Evolutionary conservation across 2,113 vertebrate genomes (phyloP), one percentile per base, ranked within the genome.

Genomic region (Piaya cayana): DNA sequence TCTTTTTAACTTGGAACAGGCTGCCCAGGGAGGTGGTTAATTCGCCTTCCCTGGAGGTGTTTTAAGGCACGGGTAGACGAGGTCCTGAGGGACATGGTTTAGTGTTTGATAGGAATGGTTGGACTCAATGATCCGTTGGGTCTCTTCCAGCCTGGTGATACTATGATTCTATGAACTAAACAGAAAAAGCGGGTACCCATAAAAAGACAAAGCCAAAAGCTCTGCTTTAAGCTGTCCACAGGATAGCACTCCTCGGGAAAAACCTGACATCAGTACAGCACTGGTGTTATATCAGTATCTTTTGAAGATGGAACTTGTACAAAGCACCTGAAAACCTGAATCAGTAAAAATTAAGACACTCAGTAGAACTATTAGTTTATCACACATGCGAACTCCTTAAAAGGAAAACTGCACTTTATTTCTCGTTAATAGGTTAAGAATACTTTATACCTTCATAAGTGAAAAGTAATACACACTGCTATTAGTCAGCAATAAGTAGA

Each of bases 251-350:
- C 39, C 39, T 39, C 39, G 39, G 39, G 39, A 12, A 39, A 39
- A 39, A 39, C 9, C 9, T 39, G 39, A 39, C 39, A 39, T 39
- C 9, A 12, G 9, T 39, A 39, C 12, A 12, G 9, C 39, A 39
- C 39, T 39, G 39, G 39, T 39, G 29, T 68, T 49, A 82, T 7
- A 59, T 15, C 3, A 2, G 4, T 25, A 21, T 59, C n/a, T 58
- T 49, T 15, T 34, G 49, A 77, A 63, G 34, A 64, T 22, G 15
- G 11, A 76, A 59, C 27, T 42, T 0, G 0, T 45, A 80, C 15
- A 39, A 80, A 76, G 58, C 63, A 55, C 39, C 6, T 68, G n/a
- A 86, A 72, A 80, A 53, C 16, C 13, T 12, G 55, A 45, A 34
- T n/a, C 36, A 79, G 32, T 43, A 76, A 70, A 88, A 83, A 59